Evolutionary conservation across 2,113 vertebrate genomes (phyloP).

Genomic region (Petroica traversi): DNA sequence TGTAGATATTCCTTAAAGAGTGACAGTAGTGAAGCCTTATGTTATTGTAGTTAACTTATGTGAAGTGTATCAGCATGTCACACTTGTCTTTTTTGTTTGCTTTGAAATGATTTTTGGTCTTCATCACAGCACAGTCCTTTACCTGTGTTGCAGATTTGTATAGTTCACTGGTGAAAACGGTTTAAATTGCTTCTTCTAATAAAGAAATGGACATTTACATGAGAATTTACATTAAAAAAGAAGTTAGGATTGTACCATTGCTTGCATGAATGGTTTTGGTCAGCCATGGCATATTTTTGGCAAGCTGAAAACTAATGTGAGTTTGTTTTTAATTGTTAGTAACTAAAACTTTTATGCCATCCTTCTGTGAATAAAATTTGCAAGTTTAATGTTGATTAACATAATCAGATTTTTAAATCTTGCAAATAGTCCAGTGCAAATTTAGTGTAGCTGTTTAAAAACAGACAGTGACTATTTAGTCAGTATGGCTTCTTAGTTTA

Average conservation of each 20-base stretch:
- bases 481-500: not conserved
- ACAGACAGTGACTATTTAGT: not conserved
- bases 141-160: not conserved
- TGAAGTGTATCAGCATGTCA: not conserved
- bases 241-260: not conserved
- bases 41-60: not conserved
- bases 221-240: not conserved
- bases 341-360: not conserved
- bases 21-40: not conserved
- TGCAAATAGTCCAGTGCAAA: not conserved
- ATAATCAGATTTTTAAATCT: not conserved
- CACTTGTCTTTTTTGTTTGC: not conserved
- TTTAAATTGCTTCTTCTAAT: not conserved
- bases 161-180: accelerated
- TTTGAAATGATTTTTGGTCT: not conserved
- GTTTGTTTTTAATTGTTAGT: not conserved
- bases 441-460: not conserved
- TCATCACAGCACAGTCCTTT: not conserved
- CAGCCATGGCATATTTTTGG: not conserved
- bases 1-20: not conserved
- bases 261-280: not conserved
- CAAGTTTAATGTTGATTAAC: not conserved
- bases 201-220: not conserved
- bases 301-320: not conserved
- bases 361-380: not conserved